Evolutionary conservation across 2,113 vertebrate species (phyloP).

Genomic region (Paraplagusia blochii): DNA sequence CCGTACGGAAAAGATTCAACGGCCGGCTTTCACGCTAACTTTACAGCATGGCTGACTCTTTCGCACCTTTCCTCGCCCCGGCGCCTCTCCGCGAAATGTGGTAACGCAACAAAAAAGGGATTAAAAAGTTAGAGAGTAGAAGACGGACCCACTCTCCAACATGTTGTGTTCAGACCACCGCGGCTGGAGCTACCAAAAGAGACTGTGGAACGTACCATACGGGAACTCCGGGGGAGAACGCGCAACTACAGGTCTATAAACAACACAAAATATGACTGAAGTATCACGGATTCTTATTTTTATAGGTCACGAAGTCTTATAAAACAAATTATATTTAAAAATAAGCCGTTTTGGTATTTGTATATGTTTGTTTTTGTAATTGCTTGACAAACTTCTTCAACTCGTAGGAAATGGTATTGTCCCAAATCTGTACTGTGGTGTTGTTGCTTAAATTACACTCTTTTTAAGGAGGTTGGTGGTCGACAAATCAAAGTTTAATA

Average conservation of each 20-base stretch:
- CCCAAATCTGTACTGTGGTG: constrained; percentile 50
- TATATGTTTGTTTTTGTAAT: rapidly evolving
- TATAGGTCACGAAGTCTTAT: neutral
- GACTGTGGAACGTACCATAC: constrained; percentile 67
- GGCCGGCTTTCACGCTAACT: constrained; percentile 36
- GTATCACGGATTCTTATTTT: neutral
- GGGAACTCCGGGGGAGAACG: constrained; percentile 1
- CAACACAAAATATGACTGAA: rapidly evolving
- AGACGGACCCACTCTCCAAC: constrained; percentile 45
- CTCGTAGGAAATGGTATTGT: constrained; percentile 21
- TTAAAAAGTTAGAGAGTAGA: constrained; percentile 61
- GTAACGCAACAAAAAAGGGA: constrained; percentile 52
- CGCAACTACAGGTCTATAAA: rapidly evolving
- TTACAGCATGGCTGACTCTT: constrained; percentile 61
- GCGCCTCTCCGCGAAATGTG: constrained; percentile 25
- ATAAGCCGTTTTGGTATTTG: no score
- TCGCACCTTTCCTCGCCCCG: constrained; percentile 25
- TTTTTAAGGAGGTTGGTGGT: constrained; percentile 38
- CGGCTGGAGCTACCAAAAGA: constrained; percentile 61
- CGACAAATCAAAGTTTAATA: constrained; percentile 32
- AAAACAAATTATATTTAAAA: neutral
- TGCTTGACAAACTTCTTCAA: neutral
- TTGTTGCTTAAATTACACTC: constrained; percentile 64
- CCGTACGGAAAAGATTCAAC: constrained; percentile 24
- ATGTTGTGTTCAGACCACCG: constrained; percentile 62